Percentiles rank a stretch among this genome's conserved stretches.
Evolutionary conservation across 2,113 vertebrate species (phyloP).

Genomic region (Anolis carolinensis): DNA sequence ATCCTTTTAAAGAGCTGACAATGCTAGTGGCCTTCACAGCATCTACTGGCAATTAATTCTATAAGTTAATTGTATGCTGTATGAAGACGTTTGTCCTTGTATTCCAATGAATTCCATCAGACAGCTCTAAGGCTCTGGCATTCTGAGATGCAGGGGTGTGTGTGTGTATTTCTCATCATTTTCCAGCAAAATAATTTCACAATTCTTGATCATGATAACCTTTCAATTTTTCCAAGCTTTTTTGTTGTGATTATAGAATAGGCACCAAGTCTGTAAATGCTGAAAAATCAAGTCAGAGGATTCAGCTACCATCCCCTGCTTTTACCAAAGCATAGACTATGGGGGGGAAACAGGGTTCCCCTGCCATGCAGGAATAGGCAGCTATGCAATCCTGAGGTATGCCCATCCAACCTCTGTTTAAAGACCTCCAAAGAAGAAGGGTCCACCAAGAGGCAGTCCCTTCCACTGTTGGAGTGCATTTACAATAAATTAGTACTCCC

Average conservation of each 20-base stretch:
- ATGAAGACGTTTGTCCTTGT: not conserved
- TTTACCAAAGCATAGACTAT: too few species aligned
- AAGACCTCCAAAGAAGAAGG: too few species aligned
- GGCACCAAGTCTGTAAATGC: not conserved
- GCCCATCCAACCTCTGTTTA: too few species aligned
- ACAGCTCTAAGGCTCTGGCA: not conserved
- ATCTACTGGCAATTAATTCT: not conserved
- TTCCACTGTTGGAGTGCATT: too few species aligned
- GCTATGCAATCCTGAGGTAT: too few species aligned
- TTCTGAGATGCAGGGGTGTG: not conserved
- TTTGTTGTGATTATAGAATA: not conserved
- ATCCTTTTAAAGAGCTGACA: not conserved
- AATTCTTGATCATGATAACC: not conserved
- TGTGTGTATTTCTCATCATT: not conserved
- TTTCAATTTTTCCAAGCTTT: not conserved
- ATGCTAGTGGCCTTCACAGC: not conserved
- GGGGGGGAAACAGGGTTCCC: too few species aligned
- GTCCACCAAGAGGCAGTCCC: too few species aligned
- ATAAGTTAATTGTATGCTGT: not conserved
- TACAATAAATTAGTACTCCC: too few species aligned
- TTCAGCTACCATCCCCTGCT: not conserved
- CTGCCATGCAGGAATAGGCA: too few species aligned
- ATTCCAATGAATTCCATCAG: not conserved
- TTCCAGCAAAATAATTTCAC: not conserved
- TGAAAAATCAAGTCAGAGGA: not conserved